Evolutionary conservation across 2,888 invertebrate species (phyloP), one percentile per base, ranked within the genome.

Genomic region (Lithophane ornitopus): DNA sequence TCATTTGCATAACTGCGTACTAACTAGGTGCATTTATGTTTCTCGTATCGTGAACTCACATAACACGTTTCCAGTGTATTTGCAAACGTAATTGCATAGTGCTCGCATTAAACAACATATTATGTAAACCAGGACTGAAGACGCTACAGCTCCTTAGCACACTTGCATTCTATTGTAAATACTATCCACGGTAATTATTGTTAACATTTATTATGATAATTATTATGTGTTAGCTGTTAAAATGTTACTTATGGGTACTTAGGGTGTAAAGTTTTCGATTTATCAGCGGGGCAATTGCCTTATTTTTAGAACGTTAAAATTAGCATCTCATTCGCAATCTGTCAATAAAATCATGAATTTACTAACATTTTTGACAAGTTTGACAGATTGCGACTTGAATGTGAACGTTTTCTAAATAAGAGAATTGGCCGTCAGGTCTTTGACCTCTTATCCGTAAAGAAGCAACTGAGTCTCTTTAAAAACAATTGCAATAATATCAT

Each of bases 101-200:
- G 62, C 56, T 76, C 78, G 73, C 54, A 76, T 85, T 85, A 74
- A 76, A 72, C 80, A 59, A 75, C 66, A 65, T 72, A 52, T 74
- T 76, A 79, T 85, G 72, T 86, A 75, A 85, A 68, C 81, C 76
- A 76, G 78, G 73, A 70, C 44, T 74, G 80, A 82, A 87, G 86
- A 87, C 39, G 87, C n/a, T 74, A 19, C 80, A 54, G 62, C 65
- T 83, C 87, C 86, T 86, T 86, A 87, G 76, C 87, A 85, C 67
- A 87, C 79, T 81, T 83, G 59, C 83, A 68, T 76, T 66, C 65
- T 68, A 62, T 67, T 62, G 75, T 80, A 58, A 46, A 62, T 67
- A 69, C 65, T 80, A 41, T 76, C 39, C 14, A 72, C 44, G 22
- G 65, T 72, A 80, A 80, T 61, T 80, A 28, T 68, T 63, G 19